phyloP scores from a whole-genome alignment of 2,113 vertebrate species.

The Falco punctatus region DNA sequence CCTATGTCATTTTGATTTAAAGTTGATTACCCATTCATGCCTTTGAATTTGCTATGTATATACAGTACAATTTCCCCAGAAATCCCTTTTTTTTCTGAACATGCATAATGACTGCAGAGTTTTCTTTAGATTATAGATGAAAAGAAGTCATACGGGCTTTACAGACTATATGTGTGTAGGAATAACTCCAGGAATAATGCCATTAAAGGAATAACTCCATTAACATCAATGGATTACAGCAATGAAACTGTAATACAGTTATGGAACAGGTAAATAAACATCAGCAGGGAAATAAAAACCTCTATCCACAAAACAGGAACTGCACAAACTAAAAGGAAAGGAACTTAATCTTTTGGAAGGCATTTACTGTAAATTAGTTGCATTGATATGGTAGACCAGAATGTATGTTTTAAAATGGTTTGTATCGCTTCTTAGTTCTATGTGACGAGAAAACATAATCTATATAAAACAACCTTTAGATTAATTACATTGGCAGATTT shows the following conservation, averaged over 20 bases:
- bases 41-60: background rate
- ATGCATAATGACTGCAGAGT: background rate
- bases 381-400: background rate
- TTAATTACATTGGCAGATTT: background rate
- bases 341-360: background rate
- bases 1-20: background rate
- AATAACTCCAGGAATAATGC: background rate
- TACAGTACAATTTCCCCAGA: background rate
- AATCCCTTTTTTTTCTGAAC: background rate
- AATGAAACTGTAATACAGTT: background rate
- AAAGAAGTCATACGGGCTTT: background rate
- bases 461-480: background rate
- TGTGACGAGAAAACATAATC: background rate
- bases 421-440: background rate
- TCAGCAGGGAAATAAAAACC: background rate
- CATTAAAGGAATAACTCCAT: background rate
- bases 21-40: background rate
- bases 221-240: slow-evolving; percentile 2
- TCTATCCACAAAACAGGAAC: background rate
- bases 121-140: background rate
- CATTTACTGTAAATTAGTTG: background rate
- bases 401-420: background rate
- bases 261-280: slow-evolving; percentile 10
- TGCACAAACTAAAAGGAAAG: background rate
- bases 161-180: background rate